phyloP scores from a whole-genome alignment of 2,888 invertebrate species.

The Glaucopsyche alexis region DNA sequence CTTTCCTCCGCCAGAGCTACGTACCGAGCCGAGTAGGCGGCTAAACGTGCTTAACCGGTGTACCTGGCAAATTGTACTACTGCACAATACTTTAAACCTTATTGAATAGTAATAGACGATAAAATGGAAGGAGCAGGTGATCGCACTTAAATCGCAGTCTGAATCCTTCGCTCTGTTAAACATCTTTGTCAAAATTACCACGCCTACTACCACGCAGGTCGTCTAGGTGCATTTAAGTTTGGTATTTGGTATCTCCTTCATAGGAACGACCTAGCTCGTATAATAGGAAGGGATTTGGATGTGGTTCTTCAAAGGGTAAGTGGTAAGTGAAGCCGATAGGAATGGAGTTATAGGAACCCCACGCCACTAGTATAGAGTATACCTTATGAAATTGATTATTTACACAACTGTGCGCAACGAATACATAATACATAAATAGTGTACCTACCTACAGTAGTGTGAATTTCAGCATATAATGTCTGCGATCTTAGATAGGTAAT shows the following conservation, averaged over 20 bases:
- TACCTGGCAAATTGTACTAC: conserved; percentile 29
- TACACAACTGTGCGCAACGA: neutral
- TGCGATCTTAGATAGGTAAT: neutral
- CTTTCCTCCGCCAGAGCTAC: conserved; percentile 50
- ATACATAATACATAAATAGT: neutral
- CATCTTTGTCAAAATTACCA: conserved; percentile 25
- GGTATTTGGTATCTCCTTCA: too few species aligned
- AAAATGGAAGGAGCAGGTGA: neutral
- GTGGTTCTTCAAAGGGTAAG: too few species aligned
- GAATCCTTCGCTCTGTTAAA: conserved; percentile 28
- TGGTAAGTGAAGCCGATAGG: too few species aligned
- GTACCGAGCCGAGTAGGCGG: conserved; percentile 55
- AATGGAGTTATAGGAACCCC: too few species aligned
- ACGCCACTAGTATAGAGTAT: neutral
- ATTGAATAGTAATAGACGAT: neutral
- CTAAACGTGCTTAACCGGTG: conserved; percentile 32
- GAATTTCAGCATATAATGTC: neutral
- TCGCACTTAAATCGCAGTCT: neutral
- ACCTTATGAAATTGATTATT: neutral
- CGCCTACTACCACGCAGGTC: neutral
- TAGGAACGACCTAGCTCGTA: too few species aligned
- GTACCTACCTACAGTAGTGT: neutral
- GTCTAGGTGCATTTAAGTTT: neutral
- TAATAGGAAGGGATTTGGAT: too few species aligned
- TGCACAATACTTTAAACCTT: neutral